These are phyloP conservation scores for Lamellibrachia columna DNA, from an alignment of 2,888 invertebrate genomes.

Conservation along the genomic window DNA sequence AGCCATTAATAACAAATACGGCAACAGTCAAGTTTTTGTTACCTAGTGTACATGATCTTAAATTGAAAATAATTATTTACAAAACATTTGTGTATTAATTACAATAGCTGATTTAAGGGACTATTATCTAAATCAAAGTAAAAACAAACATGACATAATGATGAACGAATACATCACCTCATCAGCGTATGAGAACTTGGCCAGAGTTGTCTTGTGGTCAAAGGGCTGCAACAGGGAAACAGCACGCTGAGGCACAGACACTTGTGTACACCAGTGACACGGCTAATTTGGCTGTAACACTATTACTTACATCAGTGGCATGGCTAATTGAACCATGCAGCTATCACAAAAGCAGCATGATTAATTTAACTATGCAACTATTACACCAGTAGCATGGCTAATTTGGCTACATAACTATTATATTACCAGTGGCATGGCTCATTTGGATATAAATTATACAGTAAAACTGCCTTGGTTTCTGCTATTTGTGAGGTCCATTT, in stretches of 20 bases:
- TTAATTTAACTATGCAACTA: background rate
- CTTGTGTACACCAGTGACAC: too few species aligned
- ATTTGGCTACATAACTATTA: background rate
- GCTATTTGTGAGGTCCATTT: too few species aligned
- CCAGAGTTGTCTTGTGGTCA: slow-evolving; percentile 85
- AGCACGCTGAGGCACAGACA: background rate
- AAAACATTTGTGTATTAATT: background rate
- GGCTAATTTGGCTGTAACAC: too few species aligned
- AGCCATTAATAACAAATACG: background rate
- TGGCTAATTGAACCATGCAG: background rate
- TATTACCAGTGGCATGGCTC: too few species aligned
- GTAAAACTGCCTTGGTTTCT: too few species aligned
- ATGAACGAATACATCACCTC: slow-evolving; percentile 66
- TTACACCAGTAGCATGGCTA: background rate
- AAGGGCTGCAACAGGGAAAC: slow-evolving; percentile 80
- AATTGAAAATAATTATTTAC: background rate
- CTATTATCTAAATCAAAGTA: background rate
- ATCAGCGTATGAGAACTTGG: slow-evolving; percentile 92
- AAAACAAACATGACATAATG: background rate
- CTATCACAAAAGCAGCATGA: background rate
- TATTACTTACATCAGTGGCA: background rate
- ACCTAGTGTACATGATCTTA: background rate
- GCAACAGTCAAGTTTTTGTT: too few species aligned
- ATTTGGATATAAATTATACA: too few species aligned
- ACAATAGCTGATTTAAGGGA: background rate